Evolutionary conservation across 2,113 vertebrate species (phyloP), one percentile per base, ranked within the genome.

Genomic region (Toxostoma redivivum): DNA sequence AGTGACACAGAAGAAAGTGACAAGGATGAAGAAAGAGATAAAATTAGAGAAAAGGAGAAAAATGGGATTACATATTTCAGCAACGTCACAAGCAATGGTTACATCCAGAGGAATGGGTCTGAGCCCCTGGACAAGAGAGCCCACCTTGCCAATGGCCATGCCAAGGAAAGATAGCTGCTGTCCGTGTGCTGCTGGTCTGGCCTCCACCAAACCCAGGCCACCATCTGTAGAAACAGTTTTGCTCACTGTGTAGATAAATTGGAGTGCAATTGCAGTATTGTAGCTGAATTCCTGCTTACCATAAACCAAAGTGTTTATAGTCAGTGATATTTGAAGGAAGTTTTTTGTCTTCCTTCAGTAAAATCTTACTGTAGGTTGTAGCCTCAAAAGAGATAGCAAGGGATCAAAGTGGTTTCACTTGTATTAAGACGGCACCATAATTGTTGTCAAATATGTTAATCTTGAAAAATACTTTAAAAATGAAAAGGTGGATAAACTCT

Each of bases 1-100:
- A 99, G 99, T 23, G 99, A 99, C 64, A 98, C 97, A 27, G 99
- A 99, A 64, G 99, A 98, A 66, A 97, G 96, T 0, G 98, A 98
- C 37, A 93, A 94, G 40, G 97, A 98, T 8, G 97, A 97, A 15
- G 96, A 95, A 42, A 45, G 24, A 15, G 78, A 88, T 28, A 57
- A 35, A 74, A 91, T 13, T 12, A 94, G 30, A 87, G 97, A 24
- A 56, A 97, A 78, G 56, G 97, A 97, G 84, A 97, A 97, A 47
- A 98, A 97, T 0, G 88, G 96, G 24, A 69, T 95, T 4, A 70
- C 87, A 0, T 35, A 5, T 17, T 88, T 35, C 40, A 97, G 97
- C 90, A 98, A 50, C n/a, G 84, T 69, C 67, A 94, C 57, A 5
- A 96, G 98, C 91, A 81, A 86, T 48, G 98, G 92, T 92, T 98